These are phyloP conservation scores for Emydoidea blandingii DNA, from an alignment of 2,797 vertebrate species.

Conservation along the genomic window DNA sequence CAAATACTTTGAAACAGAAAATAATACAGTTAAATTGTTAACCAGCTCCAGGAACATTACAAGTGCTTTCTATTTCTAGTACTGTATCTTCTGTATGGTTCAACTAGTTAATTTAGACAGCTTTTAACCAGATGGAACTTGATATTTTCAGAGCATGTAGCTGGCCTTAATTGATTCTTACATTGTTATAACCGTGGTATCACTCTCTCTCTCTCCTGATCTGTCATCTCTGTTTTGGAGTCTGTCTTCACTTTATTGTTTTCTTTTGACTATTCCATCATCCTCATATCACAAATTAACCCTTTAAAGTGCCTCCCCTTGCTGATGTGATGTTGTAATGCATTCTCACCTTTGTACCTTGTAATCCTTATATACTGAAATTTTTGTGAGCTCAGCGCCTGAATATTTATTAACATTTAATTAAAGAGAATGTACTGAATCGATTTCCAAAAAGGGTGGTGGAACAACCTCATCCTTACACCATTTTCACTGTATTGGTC, in stretches of 20 bases:
- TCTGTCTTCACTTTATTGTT: background rate
- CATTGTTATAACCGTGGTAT: constrained; percentile 48
- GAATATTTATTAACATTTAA: constrained; percentile 68
- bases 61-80: constrained; percentile 30
- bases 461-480: constrained; percentile 56
- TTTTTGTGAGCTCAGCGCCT: constrained; percentile 40
- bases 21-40: constrained; percentile 1
- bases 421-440: constrained; percentile 51
- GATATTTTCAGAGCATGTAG: constrained; percentile 1
- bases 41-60: background rate
- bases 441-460: constrained; percentile 40
- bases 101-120: constrained; percentile 49
- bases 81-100: background rate
- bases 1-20: constrained; percentile 1
- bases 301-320: background rate
- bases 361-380: constrained; percentile 22
- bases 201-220: constrained; percentile 12
- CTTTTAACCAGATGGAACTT: constrained; percentile 42
- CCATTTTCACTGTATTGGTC: constrained; percentile 63
- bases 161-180: constrained; percentile 9
- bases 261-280: background rate
- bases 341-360: constrained; percentile 44
- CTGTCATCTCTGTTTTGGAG: background rate
- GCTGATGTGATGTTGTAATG: background rate
- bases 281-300: background rate